Percentiles rank a stretch among this genome's conserved stretches.
Conservation (phyloP, 2,113 vertebrate species). For the Rostratula benghalensis region DNA sequence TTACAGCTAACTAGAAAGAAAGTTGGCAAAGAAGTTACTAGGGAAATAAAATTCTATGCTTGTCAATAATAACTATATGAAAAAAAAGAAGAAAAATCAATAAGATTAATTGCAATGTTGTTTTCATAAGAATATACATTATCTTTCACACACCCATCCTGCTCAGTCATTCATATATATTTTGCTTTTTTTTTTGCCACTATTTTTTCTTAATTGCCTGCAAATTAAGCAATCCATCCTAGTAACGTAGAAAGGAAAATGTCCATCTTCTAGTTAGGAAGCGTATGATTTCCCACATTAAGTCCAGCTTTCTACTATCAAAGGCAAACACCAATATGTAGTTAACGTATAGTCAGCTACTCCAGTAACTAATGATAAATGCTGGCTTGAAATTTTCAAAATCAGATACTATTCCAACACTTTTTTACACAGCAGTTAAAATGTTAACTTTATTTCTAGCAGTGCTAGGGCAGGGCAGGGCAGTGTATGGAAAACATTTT, state of each 20-base stretch:
- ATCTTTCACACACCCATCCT: background rate
- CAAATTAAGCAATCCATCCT: background rate
- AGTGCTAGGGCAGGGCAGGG: background rate
- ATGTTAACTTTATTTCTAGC: background rate
- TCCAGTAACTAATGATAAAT: background rate
- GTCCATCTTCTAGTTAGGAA: background rate
- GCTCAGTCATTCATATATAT: background rate
- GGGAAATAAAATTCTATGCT: background rate
- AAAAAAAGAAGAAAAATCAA: background rate
- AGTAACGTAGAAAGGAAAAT: background rate
- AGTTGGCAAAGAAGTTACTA: background rate
- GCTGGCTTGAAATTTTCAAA: background rate
- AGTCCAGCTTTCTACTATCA: background rate
- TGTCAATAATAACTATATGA: background rate
- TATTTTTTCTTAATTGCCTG: background rate
- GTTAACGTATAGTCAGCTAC: background rate
- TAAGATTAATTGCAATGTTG: background rate
- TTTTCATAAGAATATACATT: background rate
- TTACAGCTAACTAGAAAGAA: background rate
- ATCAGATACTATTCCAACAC: background rate
- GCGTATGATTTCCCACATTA: background rate
- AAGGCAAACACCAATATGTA: background rate
- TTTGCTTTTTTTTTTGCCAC: background rate
- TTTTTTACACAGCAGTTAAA: background rate
- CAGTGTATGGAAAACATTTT: background rate